phyloP scores from a whole-genome alignment of 2,888 invertebrate genomes.

The Acanthococcus lagerstroemiae region DNA sequence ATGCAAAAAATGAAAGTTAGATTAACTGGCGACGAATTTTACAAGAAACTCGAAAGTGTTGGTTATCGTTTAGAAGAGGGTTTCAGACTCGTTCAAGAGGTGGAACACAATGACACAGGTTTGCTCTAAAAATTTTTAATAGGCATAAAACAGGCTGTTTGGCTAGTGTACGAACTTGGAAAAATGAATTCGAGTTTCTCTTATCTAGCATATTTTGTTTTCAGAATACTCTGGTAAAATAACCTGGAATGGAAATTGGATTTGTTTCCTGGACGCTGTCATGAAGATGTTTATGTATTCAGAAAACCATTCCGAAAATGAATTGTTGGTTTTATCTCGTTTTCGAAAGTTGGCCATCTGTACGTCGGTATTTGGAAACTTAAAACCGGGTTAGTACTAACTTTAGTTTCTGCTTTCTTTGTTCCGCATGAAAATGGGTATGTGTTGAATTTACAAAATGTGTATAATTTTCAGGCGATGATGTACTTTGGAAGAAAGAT shows the following conservation, averaged over 20 bases:
- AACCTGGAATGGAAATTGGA: constrained; percentile 74
- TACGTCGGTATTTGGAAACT: background rate
- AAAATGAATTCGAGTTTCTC: no score
- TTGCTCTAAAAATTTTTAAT: no score
- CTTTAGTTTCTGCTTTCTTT: background rate
- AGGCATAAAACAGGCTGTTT: no score
- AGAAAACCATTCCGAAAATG: background rate
- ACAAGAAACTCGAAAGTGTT: constrained; percentile 11
- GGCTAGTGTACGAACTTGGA: no score
- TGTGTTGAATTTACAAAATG: no score
- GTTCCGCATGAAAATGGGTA: no score
- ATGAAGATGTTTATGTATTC: constrained; percentile 26
- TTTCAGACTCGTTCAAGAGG: constrained; percentile 14
- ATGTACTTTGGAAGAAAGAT: constrained; percentile 17
- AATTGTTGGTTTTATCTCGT: constrained; percentile 7
- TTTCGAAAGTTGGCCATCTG: constrained; percentile 1
- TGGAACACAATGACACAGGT: constrained; percentile 22
- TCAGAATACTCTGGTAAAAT: constrained; percentile 43
- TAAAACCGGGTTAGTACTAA: constrained; percentile 3
- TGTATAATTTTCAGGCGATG: constrained; percentile 21
- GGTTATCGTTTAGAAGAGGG: constrained; percentile 11
- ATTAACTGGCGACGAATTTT: constrained; percentile 19
- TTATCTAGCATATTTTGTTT: no score
- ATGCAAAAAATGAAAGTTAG: constrained; percentile 1
- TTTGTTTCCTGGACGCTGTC: constrained; percentile 78